Conservation (phyloP, 2,797 vertebrate genomes). For the Pitangus sulphuratus region DNA sequence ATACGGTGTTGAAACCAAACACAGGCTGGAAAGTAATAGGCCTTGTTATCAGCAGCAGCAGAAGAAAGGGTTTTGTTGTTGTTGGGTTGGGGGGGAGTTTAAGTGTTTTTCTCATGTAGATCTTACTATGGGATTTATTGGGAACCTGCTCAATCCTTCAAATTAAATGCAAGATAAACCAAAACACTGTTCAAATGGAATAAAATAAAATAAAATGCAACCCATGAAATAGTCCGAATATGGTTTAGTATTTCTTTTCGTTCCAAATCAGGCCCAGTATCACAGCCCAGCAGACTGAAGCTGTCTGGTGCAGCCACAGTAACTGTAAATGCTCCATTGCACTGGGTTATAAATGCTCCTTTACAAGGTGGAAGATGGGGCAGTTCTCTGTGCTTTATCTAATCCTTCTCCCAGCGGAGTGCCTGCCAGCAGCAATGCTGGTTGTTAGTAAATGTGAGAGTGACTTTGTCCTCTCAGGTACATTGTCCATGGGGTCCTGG, state of each 20-base stretch:
- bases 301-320: background rate
- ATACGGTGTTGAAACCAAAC: conserved; percentile 17
- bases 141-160: background rate
- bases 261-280: background rate
- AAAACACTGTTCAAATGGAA: background rate
- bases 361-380: background rate
- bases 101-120: background rate
- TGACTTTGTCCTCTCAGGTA: background rate
- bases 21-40: conserved; percentile 36
- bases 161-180: background rate
- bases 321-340: background rate
- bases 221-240: background rate
- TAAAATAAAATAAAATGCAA: background rate
- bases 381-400: background rate
- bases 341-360: background rate
- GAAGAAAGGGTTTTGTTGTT: conserved; percentile 11
- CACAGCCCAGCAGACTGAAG: background rate
- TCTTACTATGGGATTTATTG: background rate
- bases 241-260: background rate
- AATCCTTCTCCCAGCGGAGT: background rate
- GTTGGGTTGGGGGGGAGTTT: background rate
- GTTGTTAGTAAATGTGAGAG: background rate
- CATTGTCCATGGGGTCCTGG: background rate
- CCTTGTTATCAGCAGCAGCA: conserved; percentile 34
- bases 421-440: background rate